A percentile compares a stretch with the other conserved stretches of the same genome.
Conservation (phyloP, 2,888 invertebrate species). For the Caenorhabditis becei region DNA sequence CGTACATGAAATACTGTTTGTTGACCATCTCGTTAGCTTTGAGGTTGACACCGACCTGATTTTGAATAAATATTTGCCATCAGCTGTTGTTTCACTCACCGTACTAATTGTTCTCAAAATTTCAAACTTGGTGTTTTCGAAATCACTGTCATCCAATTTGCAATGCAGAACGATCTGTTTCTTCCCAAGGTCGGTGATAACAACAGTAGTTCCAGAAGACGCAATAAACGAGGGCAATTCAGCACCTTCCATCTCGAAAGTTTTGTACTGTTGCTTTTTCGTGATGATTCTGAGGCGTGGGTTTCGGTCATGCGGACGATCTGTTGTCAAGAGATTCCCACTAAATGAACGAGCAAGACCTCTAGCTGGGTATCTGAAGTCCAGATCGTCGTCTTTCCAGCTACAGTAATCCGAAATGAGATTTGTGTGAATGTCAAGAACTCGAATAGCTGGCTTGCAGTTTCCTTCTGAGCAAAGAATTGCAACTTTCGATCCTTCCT, state of each 20-base stretch:
- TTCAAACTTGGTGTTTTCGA: conserved; percentile 8
- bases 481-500: conserved; percentile 56
- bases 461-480: conserved; percentile 35
- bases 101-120: conserved; percentile 1
- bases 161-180: conserved; percentile 29
- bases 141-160: conserved; percentile 29
- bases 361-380: conserved; percentile 13
- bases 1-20: conserved; percentile 49
- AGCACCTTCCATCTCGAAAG: conserved; percentile 19
- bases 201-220: conserved; percentile 22
- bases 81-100: no score
- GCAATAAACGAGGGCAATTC: conserved; percentile 43
- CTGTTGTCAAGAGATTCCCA: conserved; percentile 43
- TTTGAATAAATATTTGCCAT: no score
- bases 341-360: conserved; percentile 35
- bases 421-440: not conserved
- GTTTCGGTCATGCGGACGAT: not conserved
- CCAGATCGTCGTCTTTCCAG: not conserved
- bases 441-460: not conserved
- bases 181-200: conserved; percentile 43
- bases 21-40: conserved; percentile 30
- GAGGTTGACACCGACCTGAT: conserved; percentile 5
- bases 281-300: conserved; percentile 33
- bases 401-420: conserved; percentile 15
- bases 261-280: not conserved